Percentiles rank a stretch among this genome's conserved stretches.
Evolutionary conservation across 2,113 vertebrate species (phyloP).

Genomic region (Lipotes vexillifer): DNA sequence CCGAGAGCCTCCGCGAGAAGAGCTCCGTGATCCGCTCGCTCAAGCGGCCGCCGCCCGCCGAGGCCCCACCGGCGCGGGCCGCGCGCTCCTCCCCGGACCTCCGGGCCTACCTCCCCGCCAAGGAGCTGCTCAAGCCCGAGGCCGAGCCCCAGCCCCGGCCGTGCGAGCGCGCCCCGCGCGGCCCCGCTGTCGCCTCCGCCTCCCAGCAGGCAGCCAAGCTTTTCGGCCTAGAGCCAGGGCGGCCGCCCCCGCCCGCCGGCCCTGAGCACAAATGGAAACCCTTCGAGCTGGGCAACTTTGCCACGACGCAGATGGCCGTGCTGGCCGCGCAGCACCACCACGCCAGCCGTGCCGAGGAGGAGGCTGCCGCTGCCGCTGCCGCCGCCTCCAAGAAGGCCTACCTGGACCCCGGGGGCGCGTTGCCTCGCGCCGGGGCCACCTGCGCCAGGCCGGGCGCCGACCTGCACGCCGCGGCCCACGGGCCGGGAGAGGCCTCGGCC

Average conservation of each 20-base stretch:
- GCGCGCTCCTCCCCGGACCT: conserved; percentile 85
- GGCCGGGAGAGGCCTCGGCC: conserved; percentile 86
- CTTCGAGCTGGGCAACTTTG: conserved; percentile 92
- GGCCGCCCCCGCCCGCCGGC: conserved; percentile 76
- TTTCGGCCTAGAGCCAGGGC: conserved; percentile 80
- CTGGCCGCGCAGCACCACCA: conserved; percentile 93
- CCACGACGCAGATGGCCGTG: conserved; percentile 93
- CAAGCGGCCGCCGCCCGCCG: conserved; percentile 82
- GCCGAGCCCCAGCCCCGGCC: conserved; percentile 80
- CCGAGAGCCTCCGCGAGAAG: conserved; percentile 87
- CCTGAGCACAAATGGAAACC: conserved; percentile 92
- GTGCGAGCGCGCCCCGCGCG: conserved; percentile 78
- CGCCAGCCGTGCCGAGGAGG: conserved; percentile 82
- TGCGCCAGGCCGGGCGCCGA: conserved; percentile 54
- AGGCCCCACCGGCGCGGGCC: conserved; percentile 81
- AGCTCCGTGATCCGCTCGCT: conserved; percentile 91
- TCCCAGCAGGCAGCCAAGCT: conserved; percentile 80
- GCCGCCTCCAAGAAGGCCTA: conserved; percentile 88
- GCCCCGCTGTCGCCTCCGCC: conserved; percentile 74
- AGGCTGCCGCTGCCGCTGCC: conserved; percentile 74
- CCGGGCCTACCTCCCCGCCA: conserved; percentile 83
- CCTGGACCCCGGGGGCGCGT: conserved; percentile 84
- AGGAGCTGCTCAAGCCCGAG: conserved; percentile 88
- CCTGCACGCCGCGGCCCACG: conserved; percentile 73
- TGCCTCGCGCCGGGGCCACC: conserved; percentile 76